These are phyloP conservation scores for Uropsilus gracilis DNA, from an alignment of 2,113 vertebrate genomes.

Conservation along the genomic window DNA sequence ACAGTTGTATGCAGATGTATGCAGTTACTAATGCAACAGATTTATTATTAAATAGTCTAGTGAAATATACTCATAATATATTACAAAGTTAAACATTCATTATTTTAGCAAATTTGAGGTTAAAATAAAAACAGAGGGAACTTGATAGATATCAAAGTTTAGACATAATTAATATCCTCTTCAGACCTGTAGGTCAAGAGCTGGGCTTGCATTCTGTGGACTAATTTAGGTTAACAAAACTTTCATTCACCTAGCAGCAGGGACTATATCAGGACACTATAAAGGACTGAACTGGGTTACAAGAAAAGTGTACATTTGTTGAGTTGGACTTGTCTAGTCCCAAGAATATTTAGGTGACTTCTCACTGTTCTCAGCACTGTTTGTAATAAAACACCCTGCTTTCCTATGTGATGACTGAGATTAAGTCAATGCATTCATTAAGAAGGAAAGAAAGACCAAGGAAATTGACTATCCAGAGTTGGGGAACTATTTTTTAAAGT, in stretches of 20 bases:
- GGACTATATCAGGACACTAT: neutral
- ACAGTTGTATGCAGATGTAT: neutral
- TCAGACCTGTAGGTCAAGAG: neutral
- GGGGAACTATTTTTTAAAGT: neutral
- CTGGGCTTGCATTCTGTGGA: neutral
- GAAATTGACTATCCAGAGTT: neutral
- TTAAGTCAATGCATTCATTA: neutral
- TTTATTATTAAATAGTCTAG: neutral
- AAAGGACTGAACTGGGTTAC: neutral
- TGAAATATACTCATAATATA: neutral
- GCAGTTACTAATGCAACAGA: neutral
- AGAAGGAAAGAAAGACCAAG: neutral
- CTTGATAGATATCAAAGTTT: neutral
- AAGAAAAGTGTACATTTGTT: neutral
- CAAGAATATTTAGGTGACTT: neutral
- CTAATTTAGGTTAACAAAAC: neutral
- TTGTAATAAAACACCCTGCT: neutral
- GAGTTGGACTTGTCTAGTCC: neutral
- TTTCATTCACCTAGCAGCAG: neutral
- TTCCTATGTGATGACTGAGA: neutral
- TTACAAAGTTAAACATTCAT: neutral
- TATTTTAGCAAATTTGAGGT: neutral
- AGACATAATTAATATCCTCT: neutral
- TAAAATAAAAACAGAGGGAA: neutral
- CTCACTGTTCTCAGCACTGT: neutral